Evolutionary conservation across 1,140 invertebrate species (phyloP).

Genomic region (Tribolium madens): DNA sequence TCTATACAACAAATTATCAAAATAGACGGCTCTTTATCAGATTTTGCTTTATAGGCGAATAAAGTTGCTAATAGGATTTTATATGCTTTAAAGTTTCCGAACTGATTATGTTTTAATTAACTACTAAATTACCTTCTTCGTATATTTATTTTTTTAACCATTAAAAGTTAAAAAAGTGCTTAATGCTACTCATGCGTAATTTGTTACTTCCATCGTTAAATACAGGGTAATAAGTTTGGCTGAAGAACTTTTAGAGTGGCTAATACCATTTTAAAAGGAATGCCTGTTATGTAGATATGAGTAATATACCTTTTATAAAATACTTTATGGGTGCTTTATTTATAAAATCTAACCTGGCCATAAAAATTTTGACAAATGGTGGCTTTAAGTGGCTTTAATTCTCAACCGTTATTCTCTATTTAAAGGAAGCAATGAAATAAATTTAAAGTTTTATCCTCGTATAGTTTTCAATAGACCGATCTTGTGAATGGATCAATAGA

Average conservation of each 20-base stretch:
- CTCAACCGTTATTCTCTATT: not conserved
- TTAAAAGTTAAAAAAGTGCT: conserved; percentile 1
- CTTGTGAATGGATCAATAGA: conserved; percentile 14
- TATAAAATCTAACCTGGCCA: not conserved
- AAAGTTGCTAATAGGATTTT: conserved; percentile 21
- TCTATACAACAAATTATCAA: conserved; percentile 30
- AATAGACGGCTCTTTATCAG: conserved; percentile 14
- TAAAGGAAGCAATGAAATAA: not conserved
- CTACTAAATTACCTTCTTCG: conserved; percentile 21
- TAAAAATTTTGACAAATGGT: not conserved
- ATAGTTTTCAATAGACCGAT: not conserved
- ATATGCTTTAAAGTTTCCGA: conserved; percentile 20
- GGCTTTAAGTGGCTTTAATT: not conserved
- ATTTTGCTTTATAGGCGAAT: conserved; percentile 22
- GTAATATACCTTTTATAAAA: not conserved
- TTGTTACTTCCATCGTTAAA: conserved; percentile 20
- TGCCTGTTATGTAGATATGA: not conserved
- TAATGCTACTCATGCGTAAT: conserved; percentile 24
- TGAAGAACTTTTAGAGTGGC: not conserved
- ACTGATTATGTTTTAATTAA: conserved; percentile 33
- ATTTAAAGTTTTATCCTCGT: not conserved
- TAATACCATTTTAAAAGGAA: not conserved
- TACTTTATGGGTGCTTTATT: not conserved
- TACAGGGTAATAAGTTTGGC: not conserved
- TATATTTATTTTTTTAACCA: conserved; percentile 12